Evolutionary conservation across 2,888 invertebrate genomes (phyloP), one percentile per base, ranked within the genome.

Genomic region (Epinotia brunnichana): DNA sequence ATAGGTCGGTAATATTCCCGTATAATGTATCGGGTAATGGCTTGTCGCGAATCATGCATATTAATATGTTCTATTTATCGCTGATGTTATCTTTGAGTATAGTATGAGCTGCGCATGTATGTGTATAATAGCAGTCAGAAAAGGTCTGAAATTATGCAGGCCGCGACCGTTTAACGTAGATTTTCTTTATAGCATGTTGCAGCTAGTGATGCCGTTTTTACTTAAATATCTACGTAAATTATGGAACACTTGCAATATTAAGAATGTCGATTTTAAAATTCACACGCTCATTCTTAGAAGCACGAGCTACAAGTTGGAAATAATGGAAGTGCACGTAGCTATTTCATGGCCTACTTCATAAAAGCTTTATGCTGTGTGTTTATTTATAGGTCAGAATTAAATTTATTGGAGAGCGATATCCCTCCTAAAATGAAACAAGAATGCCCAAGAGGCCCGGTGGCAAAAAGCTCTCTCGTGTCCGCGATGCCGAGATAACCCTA

Each of bases 381-480:
- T 74, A 74, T 71, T 70, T 72, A 72, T 72, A 53, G 57, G 21
- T 39, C 53, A 15, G 51, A 56, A 70, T 68, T 17, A 73, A 73
- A 74, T 74, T 73, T 77, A 78, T 78, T 73, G 67, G 66, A 68
- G 73, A 69, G 74, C 72, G 74, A 76, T 77, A 78, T 75, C 73
- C 71, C 57, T 57, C 61, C 76, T 77, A 78, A 79, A 81, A 76
- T 81, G 83, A 85, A 82, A 83, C 85, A 82, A 86, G 85, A 86
- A 87, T 88, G 89, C 86, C 76, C 78, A 78, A 83, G 83, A 90
- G 91, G 87, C 86, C 86, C 90, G 86, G 92, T 93, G 92, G 93
- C 93, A 93, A 93, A 93, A 93, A 92, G 92, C 92, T 87, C 90
- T 91, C 90, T 85, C 90, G 83, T 92, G 92, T 92, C 90, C 89